Evolutionary conservation across 2,797 vertebrate species (phyloP).

Genomic region (Margarornis squamiger): DNA sequence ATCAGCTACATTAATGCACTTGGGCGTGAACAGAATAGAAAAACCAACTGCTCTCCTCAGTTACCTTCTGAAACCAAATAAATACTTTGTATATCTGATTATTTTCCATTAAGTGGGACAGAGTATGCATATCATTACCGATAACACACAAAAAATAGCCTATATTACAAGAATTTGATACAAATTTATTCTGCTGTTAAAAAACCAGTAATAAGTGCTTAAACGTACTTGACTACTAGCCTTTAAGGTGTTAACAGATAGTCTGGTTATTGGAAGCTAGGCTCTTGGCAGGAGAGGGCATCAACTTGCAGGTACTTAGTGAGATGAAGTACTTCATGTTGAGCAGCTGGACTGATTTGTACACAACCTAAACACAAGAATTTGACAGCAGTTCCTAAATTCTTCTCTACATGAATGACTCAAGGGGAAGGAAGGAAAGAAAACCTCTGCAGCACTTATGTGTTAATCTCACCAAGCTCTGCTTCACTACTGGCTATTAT

Average conservation of each 20-base stretch:
- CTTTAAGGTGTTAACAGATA: neutral
- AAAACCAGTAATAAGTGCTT: neutral
- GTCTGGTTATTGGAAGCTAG: neutral
- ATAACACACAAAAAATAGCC: neutral
- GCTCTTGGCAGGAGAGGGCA: neutral
- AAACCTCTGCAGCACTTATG: neutral
- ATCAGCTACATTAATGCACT: neutral
- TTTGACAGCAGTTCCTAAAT: neutral
- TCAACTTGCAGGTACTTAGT: neutral
- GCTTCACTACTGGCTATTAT: neutral
- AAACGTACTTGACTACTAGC: neutral
- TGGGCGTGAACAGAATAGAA: neutral
- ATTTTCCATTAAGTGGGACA: neutral
- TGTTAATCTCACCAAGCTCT: neutral
- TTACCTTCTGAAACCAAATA: neutral
- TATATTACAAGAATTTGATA: neutral
- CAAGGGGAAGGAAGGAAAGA: neutral
- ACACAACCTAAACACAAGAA: neutral
- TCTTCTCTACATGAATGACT: neutral
- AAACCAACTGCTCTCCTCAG: neutral
- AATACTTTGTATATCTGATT: neutral
- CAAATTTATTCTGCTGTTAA: fast-evolving
- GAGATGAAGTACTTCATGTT: neutral
- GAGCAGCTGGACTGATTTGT: neutral
- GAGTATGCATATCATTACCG: neutral